A percentile compares a stretch with the other conserved stretches of the same genome.
Evolutionary conservation across 1,140 invertebrate species (phyloP).

Genomic region (Augochlora pura): DNA sequence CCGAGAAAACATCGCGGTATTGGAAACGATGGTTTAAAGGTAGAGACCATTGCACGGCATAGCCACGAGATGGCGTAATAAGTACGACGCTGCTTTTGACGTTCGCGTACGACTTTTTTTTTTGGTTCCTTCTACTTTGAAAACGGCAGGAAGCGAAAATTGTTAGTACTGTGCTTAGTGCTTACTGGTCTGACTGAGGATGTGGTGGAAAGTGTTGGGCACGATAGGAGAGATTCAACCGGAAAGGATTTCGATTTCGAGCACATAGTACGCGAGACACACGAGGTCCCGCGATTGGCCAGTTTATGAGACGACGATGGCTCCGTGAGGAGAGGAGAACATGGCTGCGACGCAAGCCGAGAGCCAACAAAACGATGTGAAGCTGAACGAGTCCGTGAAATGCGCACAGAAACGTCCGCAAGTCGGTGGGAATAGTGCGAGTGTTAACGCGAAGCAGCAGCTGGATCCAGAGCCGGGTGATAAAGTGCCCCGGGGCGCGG

Average conservation of each 20-base stretch:
- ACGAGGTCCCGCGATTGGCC: constrained; percentile 71
- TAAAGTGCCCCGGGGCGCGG: constrained; percentile 75
- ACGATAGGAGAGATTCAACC: constrained; percentile 55
- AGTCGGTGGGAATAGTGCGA: constrained; percentile 74
- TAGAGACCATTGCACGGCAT: background rate
- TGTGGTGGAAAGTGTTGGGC: constrained; percentile 51
- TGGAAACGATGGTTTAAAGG: constrained; percentile 26
- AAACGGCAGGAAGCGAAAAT: constrained; percentile 61
- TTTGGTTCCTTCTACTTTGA: constrained; percentile 60
- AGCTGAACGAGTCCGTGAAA: constrained; percentile 79
- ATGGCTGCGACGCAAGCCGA: constrained; percentile 83
- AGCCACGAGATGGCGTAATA: constrained; percentile 69
- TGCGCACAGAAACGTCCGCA: constrained; percentile 77
- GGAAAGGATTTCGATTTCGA: constrained; percentile 66
- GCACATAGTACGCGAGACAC: constrained; percentile 69
- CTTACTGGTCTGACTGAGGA: constrained; percentile 47
- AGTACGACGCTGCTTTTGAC: constrained; percentile 75
- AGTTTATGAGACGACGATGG: constrained; percentile 72
- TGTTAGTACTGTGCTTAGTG: constrained; percentile 53
- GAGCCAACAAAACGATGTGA: constrained; percentile 82
- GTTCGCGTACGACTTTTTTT: constrained; percentile 68
- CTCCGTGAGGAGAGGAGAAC: constrained; percentile 76
- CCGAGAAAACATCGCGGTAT: constrained; percentile 5
- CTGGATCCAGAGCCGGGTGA: constrained; percentile 74
- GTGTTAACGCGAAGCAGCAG: constrained; percentile 75